These are phyloP conservation scores for Acipenser ruthenus DNA, from an alignment of 2,797 vertebrate species.

Conservation along the genomic window DNA sequence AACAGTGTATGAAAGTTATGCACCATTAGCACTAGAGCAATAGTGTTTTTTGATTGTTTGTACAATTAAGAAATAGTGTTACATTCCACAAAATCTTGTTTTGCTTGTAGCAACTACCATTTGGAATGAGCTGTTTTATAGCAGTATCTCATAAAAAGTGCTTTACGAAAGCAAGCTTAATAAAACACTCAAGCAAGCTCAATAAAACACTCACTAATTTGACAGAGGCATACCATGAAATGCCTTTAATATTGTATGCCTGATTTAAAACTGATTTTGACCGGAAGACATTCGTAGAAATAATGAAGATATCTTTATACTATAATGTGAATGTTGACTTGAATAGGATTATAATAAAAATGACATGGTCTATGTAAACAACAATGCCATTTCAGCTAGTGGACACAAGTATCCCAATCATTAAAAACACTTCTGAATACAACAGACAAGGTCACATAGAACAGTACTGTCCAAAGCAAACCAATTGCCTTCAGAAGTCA, in stretches of 20 bases:
- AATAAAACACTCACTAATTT: slow-evolving; percentile 4
- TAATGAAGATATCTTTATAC: not conserved
- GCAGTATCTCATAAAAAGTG: not conserved
- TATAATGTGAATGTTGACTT: not conserved
- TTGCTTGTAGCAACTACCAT: not conserved
- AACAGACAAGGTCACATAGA: slow-evolving; percentile 55
- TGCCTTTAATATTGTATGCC: not conserved
- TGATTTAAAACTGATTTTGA: not conserved
- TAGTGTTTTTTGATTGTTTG: not conserved
- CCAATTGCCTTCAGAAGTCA: no score
- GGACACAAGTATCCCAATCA: slow-evolving; percentile 34
- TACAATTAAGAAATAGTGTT: not conserved
- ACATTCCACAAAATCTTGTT: not conserved
- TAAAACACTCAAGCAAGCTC: not conserved
- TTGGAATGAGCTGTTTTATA: not conserved
- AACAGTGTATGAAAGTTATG: no score
- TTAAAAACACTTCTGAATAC: slow-evolving; percentile 59
- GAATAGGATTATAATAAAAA: slow-evolving; percentile 1
- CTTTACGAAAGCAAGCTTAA: not conserved
- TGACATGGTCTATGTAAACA: slow-evolving; percentile 35
- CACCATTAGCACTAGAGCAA: not conserved
- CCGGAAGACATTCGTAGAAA: not conserved
- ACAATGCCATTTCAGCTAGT: slow-evolving; percentile 21
- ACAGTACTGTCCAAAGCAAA: slow-evolving; percentile 53
- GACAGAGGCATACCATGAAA: not conserved